A percentile compares a stretch with the other conserved stretches of the same genome.
Evolutionary conservation across 2,113 vertebrate species (phyloP).

Genomic region (Gasterosteus nipponicus): DNA sequence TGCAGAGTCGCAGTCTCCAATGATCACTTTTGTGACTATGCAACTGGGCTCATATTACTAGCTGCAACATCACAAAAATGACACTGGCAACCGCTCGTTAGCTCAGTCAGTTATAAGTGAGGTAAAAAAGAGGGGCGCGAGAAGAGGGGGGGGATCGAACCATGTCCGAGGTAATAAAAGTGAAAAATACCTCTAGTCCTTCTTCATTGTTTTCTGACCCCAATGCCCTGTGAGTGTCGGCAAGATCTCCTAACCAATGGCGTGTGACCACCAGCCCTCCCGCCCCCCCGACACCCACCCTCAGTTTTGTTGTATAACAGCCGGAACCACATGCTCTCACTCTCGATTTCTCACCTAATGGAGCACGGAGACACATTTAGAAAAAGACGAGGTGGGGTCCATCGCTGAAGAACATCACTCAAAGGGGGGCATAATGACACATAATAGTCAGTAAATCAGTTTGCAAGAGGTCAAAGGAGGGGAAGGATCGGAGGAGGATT

Average conservation of each 20-base stretch:
- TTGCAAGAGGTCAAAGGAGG: constrained; percentile 45
- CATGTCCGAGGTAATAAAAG: constrained; percentile 48
- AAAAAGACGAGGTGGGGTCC: constrained; percentile 17
- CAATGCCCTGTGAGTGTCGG: constrained; percentile 52
- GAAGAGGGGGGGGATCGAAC: constrained; percentile 9
- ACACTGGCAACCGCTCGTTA: constrained; percentile 99
- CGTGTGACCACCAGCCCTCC: constrained; percentile 42
- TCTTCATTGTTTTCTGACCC: constrained; percentile 57
- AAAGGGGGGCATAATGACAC: not conserved
- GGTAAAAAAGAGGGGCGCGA: constrained; percentile 2
- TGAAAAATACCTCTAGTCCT: constrained; percentile 48
- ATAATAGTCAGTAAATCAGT: no score
- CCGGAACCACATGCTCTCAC: constrained; percentile 46
- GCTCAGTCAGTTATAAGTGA: constrained; percentile 60
- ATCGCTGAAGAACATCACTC: constrained; percentile 35
- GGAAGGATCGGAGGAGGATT: constrained; percentile 42
- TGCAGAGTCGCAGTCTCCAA: constrained; percentile 99
- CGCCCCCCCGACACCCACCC: constrained; percentile 5
- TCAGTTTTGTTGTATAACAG: constrained; percentile 33
- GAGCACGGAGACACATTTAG: constrained; percentile 13
- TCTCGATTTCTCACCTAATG: constrained; percentile 52
- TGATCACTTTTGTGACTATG: constrained; percentile 99
- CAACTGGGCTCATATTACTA: constrained; percentile 99
- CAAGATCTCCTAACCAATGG: constrained; percentile 62
- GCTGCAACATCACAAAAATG: constrained; percentile 99